Evolutionary conservation across 2,888 invertebrate species (phyloP), one percentile per base, ranked within the genome.

Genomic region (Pecten maximus): DNA sequence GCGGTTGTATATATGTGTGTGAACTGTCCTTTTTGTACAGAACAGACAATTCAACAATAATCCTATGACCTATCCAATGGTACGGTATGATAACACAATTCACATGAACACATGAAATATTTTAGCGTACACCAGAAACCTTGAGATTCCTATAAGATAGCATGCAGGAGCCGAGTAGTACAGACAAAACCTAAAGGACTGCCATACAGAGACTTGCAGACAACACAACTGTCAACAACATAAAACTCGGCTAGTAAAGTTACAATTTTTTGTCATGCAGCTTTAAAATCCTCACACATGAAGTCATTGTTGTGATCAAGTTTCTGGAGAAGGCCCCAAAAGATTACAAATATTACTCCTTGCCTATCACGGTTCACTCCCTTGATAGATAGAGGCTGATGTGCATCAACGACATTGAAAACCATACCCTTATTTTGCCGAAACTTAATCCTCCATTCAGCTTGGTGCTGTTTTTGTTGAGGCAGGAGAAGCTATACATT

Each of bases 201-300:
- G 2, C 74, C 28, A 74, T 35, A 23, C 8, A 74, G 74, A 74
- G 60, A 60, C 60, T n/a, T 12, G 74, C 74, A 35, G 74, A 35
- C 74, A 74, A 74, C 74, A 74, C 35, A 74, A 74, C 74, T 74
- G 74, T 74, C 74, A 74, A 74, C 74, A 74, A 74, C 15, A 74
- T 35, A 74, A 28, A 28, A 74, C 28, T 23, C 10, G 12, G 35
- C 8, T 23, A 35, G 74, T 35, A 23, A 60, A 35, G 28, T 74
- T 74, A 35, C 35, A 2, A 35, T 35, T 74, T 35, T 60, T 54
- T 54, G 6, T 74, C 74, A 74, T 74, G 74, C 74, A 74, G 23
- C 35, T 74, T 74, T 23, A 35, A 15, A 74, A 6, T 60, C 60
- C 16, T 60, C 23, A 28, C 10, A 74, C 74, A 35, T 74, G 35